Percentiles rank a stretch among this genome's conserved stretches.
Evolutionary conservation across 2,888 invertebrate genomes (phyloP).

Genomic region (Chloroclysta siterata): DNA sequence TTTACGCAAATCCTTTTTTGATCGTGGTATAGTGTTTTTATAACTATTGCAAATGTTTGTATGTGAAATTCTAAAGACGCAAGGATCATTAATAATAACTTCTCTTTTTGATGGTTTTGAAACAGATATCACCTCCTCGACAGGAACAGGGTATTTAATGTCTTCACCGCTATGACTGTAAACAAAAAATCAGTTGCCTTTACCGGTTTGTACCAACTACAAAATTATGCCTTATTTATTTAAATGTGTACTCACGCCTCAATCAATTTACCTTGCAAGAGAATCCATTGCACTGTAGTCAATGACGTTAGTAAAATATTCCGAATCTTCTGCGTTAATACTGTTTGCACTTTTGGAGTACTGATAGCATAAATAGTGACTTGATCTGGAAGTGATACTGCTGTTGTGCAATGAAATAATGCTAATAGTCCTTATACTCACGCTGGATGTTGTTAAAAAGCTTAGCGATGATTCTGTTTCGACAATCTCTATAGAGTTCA

Average conservation of each 20-base stretch:
- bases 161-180: slow-evolving; percentile 25
- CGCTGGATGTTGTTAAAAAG: slow-evolving; percentile 43
- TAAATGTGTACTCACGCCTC: too few species aligned
- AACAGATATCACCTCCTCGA: slow-evolving; percentile 2
- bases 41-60: slow-evolving; percentile 12
- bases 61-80: slow-evolving; percentile 42
- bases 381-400: slow-evolving; percentile 41
- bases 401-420: slow-evolving; percentile 48
- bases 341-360: slow-evolving; percentile 30
- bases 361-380: slow-evolving; percentile 41
- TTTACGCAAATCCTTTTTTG: slow-evolving; percentile 8
- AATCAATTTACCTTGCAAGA: slow-evolving; percentile 38
- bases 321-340: slow-evolving; percentile 31
- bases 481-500: slow-evolving; percentile 47
- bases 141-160: background rate
- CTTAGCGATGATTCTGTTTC: slow-evolving; percentile 54
- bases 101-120: slow-evolving; percentile 23
- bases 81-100: slow-evolving; percentile 9
- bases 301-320: slow-evolving; percentile 35
- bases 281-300: slow-evolving; percentile 32
- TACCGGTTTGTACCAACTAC: too few species aligned
- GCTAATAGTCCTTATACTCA: slow-evolving; percentile 44
- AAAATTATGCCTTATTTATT: too few species aligned
- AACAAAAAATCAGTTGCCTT: slow-evolving; percentile 1
- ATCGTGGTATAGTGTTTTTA: slow-evolving; percentile 12